Evolutionary conservation across 2,888 invertebrate species (phyloP), one percentile per base, ranked within the genome.

Genomic region (Scrobipalpa costella): DNA sequence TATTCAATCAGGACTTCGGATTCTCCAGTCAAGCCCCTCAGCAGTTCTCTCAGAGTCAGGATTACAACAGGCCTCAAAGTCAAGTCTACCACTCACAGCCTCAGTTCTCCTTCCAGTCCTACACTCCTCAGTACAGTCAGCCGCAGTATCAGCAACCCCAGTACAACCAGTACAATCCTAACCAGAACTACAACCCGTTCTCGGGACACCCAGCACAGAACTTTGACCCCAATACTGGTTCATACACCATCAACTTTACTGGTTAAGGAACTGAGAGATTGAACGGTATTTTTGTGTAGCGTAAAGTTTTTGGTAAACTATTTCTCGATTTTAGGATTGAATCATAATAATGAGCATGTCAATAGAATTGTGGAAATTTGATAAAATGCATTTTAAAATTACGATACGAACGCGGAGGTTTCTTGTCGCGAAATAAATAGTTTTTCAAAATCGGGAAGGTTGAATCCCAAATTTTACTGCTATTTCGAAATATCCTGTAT

Each of bases 231-330:
- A 93, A 89, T 78, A 93, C 94, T 65, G 96, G 96, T 17, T 96
- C 96, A 6, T 97, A 97, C 83, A 93, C 94, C 68, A 94, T 96
- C 69, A 94, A 94, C 77, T 96, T 96, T 78, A 93, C 93, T 73
- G 94, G 94, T 60, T 60, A 60, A 59, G 15, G 21, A 21, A 21
- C 21, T 9, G 21, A 17, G 7, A 6, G n/a, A 44, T 44, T 44
- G 44, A 44, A 44, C n/a, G 44, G 44, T 44, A 44, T n/a, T 44
- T n/a, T 44, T 1, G n/a, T 15, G n/a, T 44, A 44, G 15, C n/a
- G 15, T n/a, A n/a, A 9, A 2, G 13, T 40, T 40, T 13, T 15
- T 15, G 15, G 13, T 40, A 11, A n/a, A n/a, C n/a, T 44, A 44
- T n/a, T 44, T 15, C 15, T 15, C 44, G 27, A 27, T 27, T 27